Base-by-base conservation (phyloP, 2,888 invertebrate genomes). In the Melanotus villosus region DNA sequence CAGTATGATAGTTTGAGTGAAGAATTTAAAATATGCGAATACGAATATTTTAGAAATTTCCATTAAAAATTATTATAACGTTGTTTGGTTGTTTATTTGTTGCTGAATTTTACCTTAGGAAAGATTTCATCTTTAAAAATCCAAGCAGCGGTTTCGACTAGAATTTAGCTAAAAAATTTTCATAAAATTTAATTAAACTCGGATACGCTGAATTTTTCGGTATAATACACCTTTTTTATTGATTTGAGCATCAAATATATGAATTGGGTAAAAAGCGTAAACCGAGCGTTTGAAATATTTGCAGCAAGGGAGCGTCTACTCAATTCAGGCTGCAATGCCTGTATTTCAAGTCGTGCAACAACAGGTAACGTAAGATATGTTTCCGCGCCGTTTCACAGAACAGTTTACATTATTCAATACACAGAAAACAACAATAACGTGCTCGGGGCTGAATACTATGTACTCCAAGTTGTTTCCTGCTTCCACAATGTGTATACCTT, bases 391-490 rank as follows among this genome's bases (percentile, higher is more conserved):
- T 47, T 45, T 41, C 45, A 60, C 47, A 47, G 45, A 43, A 30
- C 59, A 43, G 59, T 52, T 52, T 60, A 47, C 60, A 60, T 60
- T 60, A 63, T 63, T 63, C 41, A 41, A 43, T 63, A 54, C 54
- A 23, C 38, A 63, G 41, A 63, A 63, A 38, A 54, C 54, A 54
- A 63, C 52, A 63, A 63, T 18, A 54, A 41, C 14, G 38, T 54
- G 63, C 54, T 52, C 41, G 32, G 41, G 38, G 63, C 60, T 18
- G 43, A 60, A 60, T 19, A 7, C 16, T 60, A 34, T 60, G 18
- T 60, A 47, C 47, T 47, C 18, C 21, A 56, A 56, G 32, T 52
- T 52, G 52, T 32, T 52, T 52, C 52, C 52, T 52, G 52, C 19
- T 30, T 10, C 32, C 32, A 52, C 32, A 52, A 52, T 52, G 26